Evolutionary conservation across 2,797 vertebrate genomes (phyloP), one percentile per base, ranked within the genome.

Genomic region (Sebastes glaucus): DNA sequence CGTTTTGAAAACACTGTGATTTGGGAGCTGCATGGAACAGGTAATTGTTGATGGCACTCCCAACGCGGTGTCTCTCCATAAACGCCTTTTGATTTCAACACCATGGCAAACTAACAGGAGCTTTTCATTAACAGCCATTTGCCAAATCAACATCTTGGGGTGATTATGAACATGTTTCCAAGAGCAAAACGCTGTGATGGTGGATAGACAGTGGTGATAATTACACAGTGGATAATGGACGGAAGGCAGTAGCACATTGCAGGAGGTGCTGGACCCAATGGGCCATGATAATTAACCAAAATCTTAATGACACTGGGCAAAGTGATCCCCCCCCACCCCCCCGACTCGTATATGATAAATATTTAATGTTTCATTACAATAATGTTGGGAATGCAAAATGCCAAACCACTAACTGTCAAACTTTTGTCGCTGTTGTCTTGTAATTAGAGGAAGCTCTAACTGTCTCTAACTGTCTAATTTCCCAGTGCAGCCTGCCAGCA

Each of bases 201-300:
- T 66, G 68, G 78, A 53, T 11, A 79, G 75, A 85, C 72, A 28
- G 80, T 84, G 84, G 75, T 85, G 87, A 78, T 93, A 93, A 94
- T 93, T 92, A 87, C 80, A 74, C 57, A 52, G 80, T 81, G 83
- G 85, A 88, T 91, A 91, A 91, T 90, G 87, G 90, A 92, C 81
- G 57, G 83, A 91, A 81, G 80, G 74, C 80, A 81, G 85, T 71
- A 69, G 76, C 88, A 87, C 82, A 84, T 88, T 77, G 80, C 81
- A 82, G 78, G 86, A 93, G 77, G 74, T 82, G 85, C 86, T 83
- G 75, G 89, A 93, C 90, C 87, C 91, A 95, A 91, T 92, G 91
- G 91, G 86, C 89, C 92, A 85, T 92, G 91, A 92, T 95, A 95
- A 96, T 96, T 95, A 95, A 94, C 90, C 87, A 87, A 90, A 92